A percentile compares a stretch with the other conserved stretches of the same genome.
phyloP scores from a whole-genome alignment of 1,140 invertebrate species.

The Drosophila bocqueti region DNA sequence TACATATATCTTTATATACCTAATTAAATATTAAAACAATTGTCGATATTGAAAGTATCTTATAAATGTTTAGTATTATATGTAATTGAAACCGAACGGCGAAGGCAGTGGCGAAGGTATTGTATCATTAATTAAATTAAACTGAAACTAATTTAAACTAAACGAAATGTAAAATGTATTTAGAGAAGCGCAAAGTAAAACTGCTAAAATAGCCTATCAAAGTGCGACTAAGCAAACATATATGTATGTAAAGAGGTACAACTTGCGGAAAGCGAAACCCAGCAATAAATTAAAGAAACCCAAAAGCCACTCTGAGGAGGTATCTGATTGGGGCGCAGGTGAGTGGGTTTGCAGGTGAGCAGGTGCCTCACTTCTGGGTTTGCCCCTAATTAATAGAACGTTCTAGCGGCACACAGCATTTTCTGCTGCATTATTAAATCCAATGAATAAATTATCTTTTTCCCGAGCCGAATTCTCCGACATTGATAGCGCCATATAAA shows the following conservation, averaged over 20 bases:
- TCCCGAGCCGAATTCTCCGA: conserved; percentile 27
- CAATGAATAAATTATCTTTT: conserved; percentile 62
- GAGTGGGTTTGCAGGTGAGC: neutral
- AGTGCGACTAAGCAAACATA: conserved; percentile 53
- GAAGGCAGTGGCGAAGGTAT: conserved; percentile 23
- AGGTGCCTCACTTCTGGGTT: neutral
- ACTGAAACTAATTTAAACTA: conserved; percentile 59
- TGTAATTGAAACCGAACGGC: conserved; percentile 54
- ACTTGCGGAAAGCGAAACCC: conserved; percentile 44
- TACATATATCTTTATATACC: conserved; percentile 57
- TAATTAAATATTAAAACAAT: conserved; percentile 73
- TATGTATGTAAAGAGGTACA: conserved; percentile 47
- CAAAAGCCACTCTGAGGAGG: neutral
- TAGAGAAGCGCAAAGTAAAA: conserved; percentile 54
- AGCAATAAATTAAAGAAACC: conserved; percentile 50
- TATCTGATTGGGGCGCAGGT: conserved; percentile 11
- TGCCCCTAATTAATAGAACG: conserved; percentile 22
- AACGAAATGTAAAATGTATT: conserved; percentile 61
- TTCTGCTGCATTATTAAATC: conserved; percentile 42
- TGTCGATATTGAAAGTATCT: conserved; percentile 80
- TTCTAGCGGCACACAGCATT: conserved; percentile 14
- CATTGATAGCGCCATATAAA: conserved; percentile 52
- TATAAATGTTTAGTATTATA: conserved; percentile 81
- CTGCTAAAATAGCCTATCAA: conserved; percentile 56
- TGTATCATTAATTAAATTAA: conserved; percentile 60